Evolutionary conservation across 2,888 invertebrate genomes (phyloP).

Genomic region (Polydrusus pterygomalis): DNA sequence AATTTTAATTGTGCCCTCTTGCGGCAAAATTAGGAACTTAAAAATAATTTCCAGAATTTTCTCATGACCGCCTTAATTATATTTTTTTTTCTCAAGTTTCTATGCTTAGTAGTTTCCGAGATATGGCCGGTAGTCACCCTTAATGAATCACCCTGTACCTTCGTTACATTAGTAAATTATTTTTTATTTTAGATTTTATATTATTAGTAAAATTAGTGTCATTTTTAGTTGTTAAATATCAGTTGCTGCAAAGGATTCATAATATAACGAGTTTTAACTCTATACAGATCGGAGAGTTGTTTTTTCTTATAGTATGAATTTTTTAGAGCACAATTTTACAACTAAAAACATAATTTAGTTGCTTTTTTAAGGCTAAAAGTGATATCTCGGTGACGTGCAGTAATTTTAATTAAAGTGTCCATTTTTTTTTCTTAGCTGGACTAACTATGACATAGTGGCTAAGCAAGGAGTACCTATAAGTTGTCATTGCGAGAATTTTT

Average conservation of each 20-base stretch:
- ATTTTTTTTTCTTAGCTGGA: conserved; percentile 8
- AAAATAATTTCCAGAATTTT: too few relatives aligned
- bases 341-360: not conserved
- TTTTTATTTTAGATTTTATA: conserved; percentile 27
- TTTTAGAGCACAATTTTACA: not conserved
- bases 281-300: too few relatives aligned
- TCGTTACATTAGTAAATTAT: conserved; percentile 17
- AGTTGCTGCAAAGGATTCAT: not conserved
- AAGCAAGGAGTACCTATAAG: not conserved
- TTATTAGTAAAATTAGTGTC: not conserved
- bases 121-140: too few relatives aligned
- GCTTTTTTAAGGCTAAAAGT: conserved; percentile 31
- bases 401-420: conserved; percentile 22
- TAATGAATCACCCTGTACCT: too few relatives aligned
- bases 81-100: too few relatives aligned
- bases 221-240: conserved; percentile 8
- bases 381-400: conserved; percentile 26
- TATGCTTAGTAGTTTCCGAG: too few relatives aligned
- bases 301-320: too few relatives aligned
- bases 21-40: too few relatives aligned
- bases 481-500: not conserved
- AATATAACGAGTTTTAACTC: too few relatives aligned
- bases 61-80: too few relatives aligned
- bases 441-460: conserved; percentile 7
- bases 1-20: too few relatives aligned